Evolutionary conservation across 1,140 invertebrate species (phyloP).

Genomic region (Sesamia nonagrioides): DNA sequence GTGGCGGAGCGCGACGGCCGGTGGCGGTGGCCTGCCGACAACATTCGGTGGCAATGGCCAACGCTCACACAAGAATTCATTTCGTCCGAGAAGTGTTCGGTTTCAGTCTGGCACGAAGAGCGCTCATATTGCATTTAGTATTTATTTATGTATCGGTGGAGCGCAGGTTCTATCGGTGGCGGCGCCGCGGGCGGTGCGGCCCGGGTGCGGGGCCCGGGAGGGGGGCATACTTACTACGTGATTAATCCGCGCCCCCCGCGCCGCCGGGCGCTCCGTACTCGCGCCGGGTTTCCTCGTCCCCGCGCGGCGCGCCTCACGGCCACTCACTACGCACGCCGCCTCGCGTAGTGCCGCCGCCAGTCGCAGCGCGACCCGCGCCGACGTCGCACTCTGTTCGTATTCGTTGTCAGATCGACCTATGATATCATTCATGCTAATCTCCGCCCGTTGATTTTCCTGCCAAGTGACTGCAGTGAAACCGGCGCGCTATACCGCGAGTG

Average conservation of each 20-base stretch:
- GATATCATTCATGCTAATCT: conserved; percentile 85
- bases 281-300: conserved; percentile 85
- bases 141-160: conserved; percentile 84
- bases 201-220: conserved; percentile 67
- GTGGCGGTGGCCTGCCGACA: conserved; percentile 59
- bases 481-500: conserved; percentile 79
- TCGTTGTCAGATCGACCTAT: conserved; percentile 60
- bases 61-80: conserved; percentile 82
- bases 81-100: conserved; percentile 85
- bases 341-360: conserved; percentile 82
- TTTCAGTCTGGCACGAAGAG: conserved; percentile 84
- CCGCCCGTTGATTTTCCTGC: conserved; percentile 83
- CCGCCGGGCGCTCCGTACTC: conserved; percentile 78
- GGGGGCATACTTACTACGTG: conserved; percentile 85
- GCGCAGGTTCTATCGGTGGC: conserved; percentile 78
- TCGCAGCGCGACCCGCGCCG: conserved; percentile 83
- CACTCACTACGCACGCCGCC: conserved; percentile 85
- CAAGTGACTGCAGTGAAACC: conserved; percentile 80
- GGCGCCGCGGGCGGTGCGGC: conserved; percentile 64
- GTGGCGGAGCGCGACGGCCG: conserved; percentile 66
- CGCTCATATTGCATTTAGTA: conserved; percentile 81
- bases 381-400: conserved; percentile 68
- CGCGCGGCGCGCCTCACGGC: conserved; percentile 85
- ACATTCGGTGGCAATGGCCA: conserved; percentile 80
- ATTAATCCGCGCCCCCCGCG: conserved; percentile 80